phyloP scores from a whole-genome alignment of 1,140 invertebrate genomes.

The Zaprionus davidi region DNA sequence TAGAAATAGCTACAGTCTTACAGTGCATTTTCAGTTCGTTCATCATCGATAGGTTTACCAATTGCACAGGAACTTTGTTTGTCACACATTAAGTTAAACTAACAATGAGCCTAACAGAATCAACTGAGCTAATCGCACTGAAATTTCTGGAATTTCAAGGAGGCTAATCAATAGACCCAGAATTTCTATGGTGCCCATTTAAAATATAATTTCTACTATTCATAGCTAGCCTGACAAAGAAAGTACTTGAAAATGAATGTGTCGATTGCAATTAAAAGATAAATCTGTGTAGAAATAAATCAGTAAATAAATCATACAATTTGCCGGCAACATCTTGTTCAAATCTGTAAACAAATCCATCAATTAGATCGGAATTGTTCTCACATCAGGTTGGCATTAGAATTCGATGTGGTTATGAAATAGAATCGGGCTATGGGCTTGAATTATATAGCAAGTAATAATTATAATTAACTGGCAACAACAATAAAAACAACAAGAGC shows the following conservation, averaged over 20 bases:
- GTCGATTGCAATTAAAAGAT: conserved; percentile 8
- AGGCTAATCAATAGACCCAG: not conserved
- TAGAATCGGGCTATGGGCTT: conserved; percentile 37
- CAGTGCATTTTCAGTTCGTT: too few relatives aligned
- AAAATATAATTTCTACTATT: not conserved
- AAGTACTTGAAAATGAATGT: conserved; percentile 6
- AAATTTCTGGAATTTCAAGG: not conserved
- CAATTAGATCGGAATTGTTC: conserved; percentile 15
- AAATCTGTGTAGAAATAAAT: not conserved
- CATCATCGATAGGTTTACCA: too few relatives aligned
- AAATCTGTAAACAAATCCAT: conserved; percentile 1
- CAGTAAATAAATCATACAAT: conserved; percentile 1
- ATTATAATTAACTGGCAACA: conserved; percentile 68
- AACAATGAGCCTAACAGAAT: too few relatives aligned
- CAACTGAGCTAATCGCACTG: too few relatives aligned
- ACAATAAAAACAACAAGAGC: conserved; percentile 31
- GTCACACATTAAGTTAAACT: too few relatives aligned
- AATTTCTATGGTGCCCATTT: not conserved
- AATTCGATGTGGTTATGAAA: conserved; percentile 41
- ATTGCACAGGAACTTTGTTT: too few relatives aligned
- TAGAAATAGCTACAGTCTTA: too few relatives aligned
- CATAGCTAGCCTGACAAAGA: not conserved
- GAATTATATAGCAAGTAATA: conserved; percentile 58
- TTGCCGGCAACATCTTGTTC: not conserved
- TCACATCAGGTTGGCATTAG: conserved; percentile 33